phyloP scores from a whole-genome alignment of 2,888 invertebrate species.

The Copidosoma aretas region DNA sequence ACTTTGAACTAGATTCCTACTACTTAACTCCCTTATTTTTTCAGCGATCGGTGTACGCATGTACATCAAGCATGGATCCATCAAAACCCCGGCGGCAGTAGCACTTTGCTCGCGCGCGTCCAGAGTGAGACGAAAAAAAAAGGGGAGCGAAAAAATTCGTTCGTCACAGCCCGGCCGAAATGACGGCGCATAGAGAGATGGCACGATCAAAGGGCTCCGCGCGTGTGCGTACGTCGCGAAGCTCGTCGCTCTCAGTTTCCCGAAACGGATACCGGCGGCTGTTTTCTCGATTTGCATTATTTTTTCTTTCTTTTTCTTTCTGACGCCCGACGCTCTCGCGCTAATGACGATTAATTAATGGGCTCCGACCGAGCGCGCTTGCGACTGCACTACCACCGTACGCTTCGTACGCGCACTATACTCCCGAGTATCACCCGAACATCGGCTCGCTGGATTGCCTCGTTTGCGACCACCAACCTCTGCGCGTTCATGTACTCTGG shows the following conservation, averaged over 20 bases:
- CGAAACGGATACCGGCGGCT: neutral
- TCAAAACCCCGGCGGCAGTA: too few relatives aligned
- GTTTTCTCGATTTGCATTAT: neutral
- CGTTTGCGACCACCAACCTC: neutral
- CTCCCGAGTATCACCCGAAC: too few relatives aligned
- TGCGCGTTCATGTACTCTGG: too few relatives aligned
- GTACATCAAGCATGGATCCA: too few relatives aligned
- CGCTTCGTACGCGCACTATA: too few relatives aligned
- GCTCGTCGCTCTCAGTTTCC: neutral
- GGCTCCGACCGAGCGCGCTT: too few relatives aligned
- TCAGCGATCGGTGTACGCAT: too few relatives aligned
- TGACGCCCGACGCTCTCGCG: neutral
- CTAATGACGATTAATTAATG: neutral
- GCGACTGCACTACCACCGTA: too few relatives aligned
- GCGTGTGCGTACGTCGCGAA: neutral
- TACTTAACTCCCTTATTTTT: too few relatives aligned
- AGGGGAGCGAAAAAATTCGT: neutral
- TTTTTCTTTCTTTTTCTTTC: too few relatives aligned
- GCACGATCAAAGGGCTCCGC: neutral
- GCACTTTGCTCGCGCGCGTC: too few relatives aligned
- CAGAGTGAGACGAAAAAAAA: neutral
- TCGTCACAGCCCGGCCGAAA: neutral
- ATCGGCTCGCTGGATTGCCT: neutral
- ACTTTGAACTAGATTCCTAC: too few relatives aligned
- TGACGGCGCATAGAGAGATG: neutral